Base-by-base conservation (phyloP, 2,797 vertebrate genomes). In the Sebastes nivosus region DNA sequence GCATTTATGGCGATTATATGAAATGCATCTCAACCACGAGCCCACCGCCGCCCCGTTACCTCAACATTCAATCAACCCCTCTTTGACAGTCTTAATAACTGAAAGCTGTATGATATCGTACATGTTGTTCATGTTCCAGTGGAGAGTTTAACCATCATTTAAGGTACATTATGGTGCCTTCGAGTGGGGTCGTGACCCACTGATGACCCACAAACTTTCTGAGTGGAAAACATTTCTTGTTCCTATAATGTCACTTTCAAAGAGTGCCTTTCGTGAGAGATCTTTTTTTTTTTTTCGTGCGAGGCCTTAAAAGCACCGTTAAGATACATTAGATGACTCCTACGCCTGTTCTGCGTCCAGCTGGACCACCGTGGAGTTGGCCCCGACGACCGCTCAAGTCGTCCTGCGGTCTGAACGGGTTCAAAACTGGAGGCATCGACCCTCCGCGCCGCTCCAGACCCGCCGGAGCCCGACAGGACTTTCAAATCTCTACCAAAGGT, bases 361-460 rank as follows among this genome's bases (percentile, higher is more conserved):
- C 71, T 58, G 80, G 92, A 93, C 92, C 88, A 92, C 90, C 88
- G 27, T 50, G 52, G 68, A 88, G 87, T 80, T 91, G 89, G 89
- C 68, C 30, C 68, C 3, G 66, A 74, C 3, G 55, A 58, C 54
- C 16, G 72, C 65, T 72, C 66, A 72, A 76, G 59, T 57, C 58
- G 30, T 70, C 72, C 68, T 80, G 82, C 18, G 67, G 87, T 90
- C 75, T 83, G 76, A 71, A 60, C n/a, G 1, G 54, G 75, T 75
- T 76, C 60, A 72, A 8, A 65, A 25, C 34, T 20, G 69, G 46
- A 73, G 34, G 14, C 50, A 68, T 46, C 5, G 74, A 85, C 83
- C 77, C 80, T 77, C 86, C 84, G 6, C 82, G 13, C 46, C 10
- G 76, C 67, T 64, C 60, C 88, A 90, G 92, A 91, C 87, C 79